These are phyloP conservation scores for Troglohyphantes excavatus DNA, from an alignment of 2,888 invertebrate genomes.

Conservation along the genomic window DNA sequence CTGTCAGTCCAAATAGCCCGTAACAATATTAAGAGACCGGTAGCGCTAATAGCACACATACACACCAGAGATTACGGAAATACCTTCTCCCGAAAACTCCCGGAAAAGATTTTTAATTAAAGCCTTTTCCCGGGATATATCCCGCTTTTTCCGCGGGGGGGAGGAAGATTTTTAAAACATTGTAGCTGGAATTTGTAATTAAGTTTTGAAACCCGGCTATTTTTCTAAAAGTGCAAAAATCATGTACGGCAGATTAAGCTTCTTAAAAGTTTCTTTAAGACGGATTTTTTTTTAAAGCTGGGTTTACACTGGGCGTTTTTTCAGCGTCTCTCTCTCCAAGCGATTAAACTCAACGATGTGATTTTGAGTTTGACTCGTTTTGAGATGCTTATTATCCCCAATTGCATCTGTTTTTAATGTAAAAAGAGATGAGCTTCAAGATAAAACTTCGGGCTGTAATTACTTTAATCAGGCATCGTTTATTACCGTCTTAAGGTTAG, in stretches of 20 bases:
- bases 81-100: constrained; percentile 8
- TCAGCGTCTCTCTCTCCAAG: too few relatives aligned
- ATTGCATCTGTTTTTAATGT: too few relatives aligned
- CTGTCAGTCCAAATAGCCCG: constrained; percentile 48
- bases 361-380: constrained; percentile 8
- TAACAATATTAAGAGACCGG: constrained; percentile 28
- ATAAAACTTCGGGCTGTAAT: too few relatives aligned
- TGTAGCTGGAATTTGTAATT: constrained; percentile 55
- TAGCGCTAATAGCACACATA: not conserved
- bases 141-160: too few relatives aligned
- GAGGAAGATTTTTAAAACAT: constrained; percentile 12
- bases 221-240: constrained; percentile 46
- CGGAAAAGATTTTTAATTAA: constrained; percentile 48
- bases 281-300: not conserved
- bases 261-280: not conserved
- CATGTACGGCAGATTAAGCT: constrained; percentile 21
- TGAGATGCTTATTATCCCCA: not conserved
- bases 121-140: constrained; percentile 17
- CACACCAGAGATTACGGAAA: not conserved
- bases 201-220: constrained; percentile 50
- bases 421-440: too few relatives aligned
- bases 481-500: not conserved
- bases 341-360: constrained; percentile 5
- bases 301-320: too few relatives aligned
- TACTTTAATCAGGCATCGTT: not conserved